These are phyloP conservation scores for Diadegma fenestrale DNA, from an alignment of 2,888 invertebrate species.

Conservation along the genomic window DNA sequence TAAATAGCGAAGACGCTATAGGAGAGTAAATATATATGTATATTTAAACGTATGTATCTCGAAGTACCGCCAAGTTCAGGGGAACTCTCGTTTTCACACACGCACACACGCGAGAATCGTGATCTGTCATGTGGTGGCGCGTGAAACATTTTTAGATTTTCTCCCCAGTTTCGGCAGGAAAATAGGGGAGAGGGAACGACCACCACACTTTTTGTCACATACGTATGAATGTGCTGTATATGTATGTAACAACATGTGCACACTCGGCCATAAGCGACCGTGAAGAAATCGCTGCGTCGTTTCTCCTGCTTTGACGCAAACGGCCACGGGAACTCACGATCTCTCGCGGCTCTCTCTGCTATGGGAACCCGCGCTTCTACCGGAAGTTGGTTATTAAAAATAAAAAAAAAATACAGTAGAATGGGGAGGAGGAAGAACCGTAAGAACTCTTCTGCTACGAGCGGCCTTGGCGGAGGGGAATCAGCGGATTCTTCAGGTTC, in stretches of 20 bases:
- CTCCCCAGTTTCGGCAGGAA: constrained; percentile 57
- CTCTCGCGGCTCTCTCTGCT: constrained; percentile 59
- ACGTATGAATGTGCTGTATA: not conserved
- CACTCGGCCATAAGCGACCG: constrained; percentile 59
- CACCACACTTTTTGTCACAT: constrained; percentile 38
- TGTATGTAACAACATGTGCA: constrained; percentile 24
- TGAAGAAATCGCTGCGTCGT: constrained; percentile 52
- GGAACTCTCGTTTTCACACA: constrained; percentile 51
- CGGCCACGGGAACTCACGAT: constrained; percentile 60
- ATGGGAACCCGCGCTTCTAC: constrained; percentile 73
- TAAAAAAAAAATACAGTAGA: constrained; percentile 71
- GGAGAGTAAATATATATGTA: constrained; percentile 25
- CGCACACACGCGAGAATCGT: not conserved
- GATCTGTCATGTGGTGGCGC: constrained; percentile 43
- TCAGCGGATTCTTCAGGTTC: constrained; percentile 68
- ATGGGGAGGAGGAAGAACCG: constrained; percentile 66
- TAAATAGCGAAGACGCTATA: constrained; percentile 57
- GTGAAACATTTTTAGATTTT: constrained; percentile 69
- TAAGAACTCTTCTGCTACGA: constrained; percentile 57
- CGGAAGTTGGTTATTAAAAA: constrained; percentile 82
- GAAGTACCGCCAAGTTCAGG: constrained; percentile 65
- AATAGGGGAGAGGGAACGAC: constrained; percentile 19
- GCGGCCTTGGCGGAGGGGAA: constrained; percentile 67
- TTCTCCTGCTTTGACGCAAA: constrained; percentile 47
- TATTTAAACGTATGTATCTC: not conserved